Evolutionary conservation across 2,113 vertebrate genomes (phyloP).

Genomic region (Tragulus kanchil): DNA sequence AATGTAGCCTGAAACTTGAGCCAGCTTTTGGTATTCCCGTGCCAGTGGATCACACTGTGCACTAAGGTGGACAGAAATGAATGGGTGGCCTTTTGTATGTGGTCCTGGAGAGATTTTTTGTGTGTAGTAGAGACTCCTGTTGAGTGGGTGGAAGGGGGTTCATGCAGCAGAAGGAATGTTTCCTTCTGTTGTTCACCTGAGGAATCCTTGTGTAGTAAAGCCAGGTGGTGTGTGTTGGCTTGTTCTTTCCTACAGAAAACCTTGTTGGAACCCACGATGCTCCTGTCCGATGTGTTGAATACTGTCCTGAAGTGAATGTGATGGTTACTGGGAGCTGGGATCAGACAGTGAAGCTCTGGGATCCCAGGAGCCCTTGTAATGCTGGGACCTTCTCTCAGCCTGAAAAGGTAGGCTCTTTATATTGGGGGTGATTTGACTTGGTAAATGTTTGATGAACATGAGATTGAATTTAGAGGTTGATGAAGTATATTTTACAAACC

Average conservation of each 20-base stretch:
- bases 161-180: background rate
- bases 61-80: background rate
- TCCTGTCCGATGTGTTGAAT: constrained; percentile 98
- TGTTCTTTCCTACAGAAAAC: constrained; percentile 82
- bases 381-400: constrained; percentile 98
- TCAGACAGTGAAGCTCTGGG: constrained; percentile 97
- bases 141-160: background rate
- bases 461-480: background rate
- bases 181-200: constrained; percentile 25
- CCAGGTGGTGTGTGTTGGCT: background rate
- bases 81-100: background rate
- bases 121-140: background rate
- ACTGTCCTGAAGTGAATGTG: constrained; percentile 98
- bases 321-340: constrained; percentile 99
- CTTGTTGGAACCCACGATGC: constrained; percentile 96
- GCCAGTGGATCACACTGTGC: background rate
- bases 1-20: background rate
- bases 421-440: background rate
- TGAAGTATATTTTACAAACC: background rate
- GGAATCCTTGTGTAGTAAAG: constrained; percentile 28
- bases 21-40: background rate
- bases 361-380: constrained; percentile 97
- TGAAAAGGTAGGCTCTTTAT: constrained; percentile 92
- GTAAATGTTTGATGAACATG: background rate
- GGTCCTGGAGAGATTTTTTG: background rate